Evolutionary conservation across 2,113 vertebrate genomes (phyloP).

Genomic region (Formicarius rufipectus): DNA sequence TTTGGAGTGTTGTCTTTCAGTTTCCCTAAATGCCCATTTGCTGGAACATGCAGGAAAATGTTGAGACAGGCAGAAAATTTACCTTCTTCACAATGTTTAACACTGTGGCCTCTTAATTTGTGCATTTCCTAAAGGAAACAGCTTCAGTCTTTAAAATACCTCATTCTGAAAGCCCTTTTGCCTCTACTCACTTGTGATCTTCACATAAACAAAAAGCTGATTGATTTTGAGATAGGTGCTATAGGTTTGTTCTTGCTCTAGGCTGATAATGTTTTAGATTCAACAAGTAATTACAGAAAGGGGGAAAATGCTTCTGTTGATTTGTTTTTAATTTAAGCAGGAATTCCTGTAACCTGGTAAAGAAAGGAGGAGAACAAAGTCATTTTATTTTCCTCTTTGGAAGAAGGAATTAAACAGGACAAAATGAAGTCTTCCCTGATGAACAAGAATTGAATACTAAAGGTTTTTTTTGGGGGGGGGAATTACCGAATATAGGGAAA

Average conservation of each 20-base stretch:
- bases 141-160: background rate
- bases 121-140: background rate
- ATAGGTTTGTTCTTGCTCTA: constrained; percentile 1
- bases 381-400: background rate
- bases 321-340: constrained; percentile 5
- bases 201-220: constrained; percentile 24
- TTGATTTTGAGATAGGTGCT: constrained; percentile 1
- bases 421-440: background rate
- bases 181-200: background rate
- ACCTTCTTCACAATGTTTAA: background rate
- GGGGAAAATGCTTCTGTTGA: background rate
- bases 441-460: background rate
- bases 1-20: background rate
- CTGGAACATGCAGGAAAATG: background rate
- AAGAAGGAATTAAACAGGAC: background rate
- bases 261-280: constrained; percentile 7
- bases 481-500: background rate
- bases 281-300: constrained; percentile 22
- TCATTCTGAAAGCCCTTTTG: background rate
- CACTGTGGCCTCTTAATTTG: background rate
- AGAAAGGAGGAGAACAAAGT: background rate
- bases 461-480: background rate
- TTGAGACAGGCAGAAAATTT: background rate
- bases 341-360: background rate
- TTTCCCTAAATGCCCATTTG: background rate